Conservation (phyloP, 2,113 vertebrate species). For the Sorex araneus region DNA sequence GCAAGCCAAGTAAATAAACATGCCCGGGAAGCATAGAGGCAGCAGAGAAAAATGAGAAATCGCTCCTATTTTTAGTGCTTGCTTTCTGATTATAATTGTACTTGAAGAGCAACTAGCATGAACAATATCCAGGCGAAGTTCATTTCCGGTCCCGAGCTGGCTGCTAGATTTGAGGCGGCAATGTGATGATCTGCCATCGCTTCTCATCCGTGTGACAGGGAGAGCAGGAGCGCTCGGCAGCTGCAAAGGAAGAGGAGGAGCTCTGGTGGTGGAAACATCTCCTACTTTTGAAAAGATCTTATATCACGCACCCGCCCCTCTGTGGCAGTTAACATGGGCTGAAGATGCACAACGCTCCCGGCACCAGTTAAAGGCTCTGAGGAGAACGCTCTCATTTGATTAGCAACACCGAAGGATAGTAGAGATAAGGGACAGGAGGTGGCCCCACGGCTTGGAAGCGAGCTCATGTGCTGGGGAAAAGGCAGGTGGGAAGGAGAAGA, state of each 20-base stretch:
- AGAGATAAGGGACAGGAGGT: too few relatives aligned
- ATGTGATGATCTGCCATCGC: slow-evolving; percentile 43
- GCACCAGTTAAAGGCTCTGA: neutral
- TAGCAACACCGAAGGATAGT: too few relatives aligned
- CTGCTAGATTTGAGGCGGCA: slow-evolving; percentile 46
- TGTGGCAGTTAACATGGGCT: slow-evolving; percentile 1
- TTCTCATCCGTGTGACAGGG: slow-evolving; percentile 60
- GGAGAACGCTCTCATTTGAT: slow-evolving; percentile 41
- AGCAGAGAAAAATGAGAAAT: slow-evolving; percentile 63
- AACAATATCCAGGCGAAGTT: slow-evolving; percentile 74
- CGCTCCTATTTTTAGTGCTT: slow-evolving; percentile 72
- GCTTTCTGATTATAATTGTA: slow-evolving; percentile 74
- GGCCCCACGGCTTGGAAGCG: too few relatives aligned
- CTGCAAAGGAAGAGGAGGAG: slow-evolving; percentile 14
- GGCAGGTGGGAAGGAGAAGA: too few relatives aligned
- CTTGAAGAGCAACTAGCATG: slow-evolving; percentile 72
- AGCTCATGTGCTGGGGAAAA: too few relatives aligned
- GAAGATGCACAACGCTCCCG: neutral
- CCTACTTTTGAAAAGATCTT: slow-evolving; percentile 20
- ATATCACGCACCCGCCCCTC: neutral
- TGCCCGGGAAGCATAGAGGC: slow-evolving; percentile 59
- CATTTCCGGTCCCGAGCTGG: slow-evolving; percentile 65
- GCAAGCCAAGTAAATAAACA: slow-evolving; percentile 75
- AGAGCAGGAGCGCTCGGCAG: slow-evolving; percentile 20
- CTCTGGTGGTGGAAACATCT: neutral